Conservation (phyloP, 2,113 vertebrate genomes). For the Dicrurus megarhynchus region DNA sequence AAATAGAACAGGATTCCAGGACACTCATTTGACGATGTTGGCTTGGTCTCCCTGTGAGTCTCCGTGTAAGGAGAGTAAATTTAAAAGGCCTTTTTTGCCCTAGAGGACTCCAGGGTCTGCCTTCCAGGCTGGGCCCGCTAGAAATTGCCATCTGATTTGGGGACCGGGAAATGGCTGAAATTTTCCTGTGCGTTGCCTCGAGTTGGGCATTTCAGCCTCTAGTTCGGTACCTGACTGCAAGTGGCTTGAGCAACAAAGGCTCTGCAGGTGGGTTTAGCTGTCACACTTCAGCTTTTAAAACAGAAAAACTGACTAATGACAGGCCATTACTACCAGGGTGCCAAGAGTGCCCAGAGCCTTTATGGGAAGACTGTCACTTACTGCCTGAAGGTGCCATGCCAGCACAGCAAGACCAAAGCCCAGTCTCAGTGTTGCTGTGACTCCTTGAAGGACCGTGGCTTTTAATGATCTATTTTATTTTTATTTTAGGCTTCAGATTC, state of each 20-base stretch:
- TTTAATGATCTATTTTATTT: neutral
- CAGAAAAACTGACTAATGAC: neutral
- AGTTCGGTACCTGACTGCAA: neutral
- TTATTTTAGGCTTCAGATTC: neutral
- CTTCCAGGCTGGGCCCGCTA: neutral
- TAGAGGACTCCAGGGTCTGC: neutral
- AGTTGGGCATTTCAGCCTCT: neutral
- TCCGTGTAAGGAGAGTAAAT: neutral
- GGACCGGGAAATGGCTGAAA: accelerated
- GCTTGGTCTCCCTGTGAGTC: neutral
- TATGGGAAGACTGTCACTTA: neutral
- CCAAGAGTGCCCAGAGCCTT: neutral
- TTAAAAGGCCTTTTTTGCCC: neutral
- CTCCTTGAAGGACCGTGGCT: neutral
- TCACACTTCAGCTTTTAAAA: neutral
- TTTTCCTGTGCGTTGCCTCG: neutral
- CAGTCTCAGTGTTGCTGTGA: neutral
- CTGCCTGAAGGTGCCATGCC: accelerated
- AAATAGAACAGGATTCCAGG: neutral
- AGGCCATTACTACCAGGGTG: neutral
- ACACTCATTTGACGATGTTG: neutral
- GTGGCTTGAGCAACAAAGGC: neutral
- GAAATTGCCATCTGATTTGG: neutral
- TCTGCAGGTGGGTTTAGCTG: neutral
- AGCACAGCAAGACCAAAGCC: neutral